Conservation (phyloP, 2,797 vertebrate species). For the Arctocebus calabarensis region DNA sequence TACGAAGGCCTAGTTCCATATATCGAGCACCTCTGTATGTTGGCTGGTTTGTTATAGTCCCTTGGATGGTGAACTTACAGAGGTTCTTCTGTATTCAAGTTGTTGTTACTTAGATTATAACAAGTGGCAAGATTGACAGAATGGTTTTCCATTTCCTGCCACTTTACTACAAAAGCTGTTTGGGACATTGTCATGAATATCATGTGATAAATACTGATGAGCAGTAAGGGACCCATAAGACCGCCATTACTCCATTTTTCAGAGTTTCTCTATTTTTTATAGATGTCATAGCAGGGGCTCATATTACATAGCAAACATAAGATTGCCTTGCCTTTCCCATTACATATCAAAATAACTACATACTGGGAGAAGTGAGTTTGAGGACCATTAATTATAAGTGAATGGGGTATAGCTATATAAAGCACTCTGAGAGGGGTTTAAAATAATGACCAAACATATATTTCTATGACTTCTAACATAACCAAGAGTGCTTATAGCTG, state of each 20-base stretch:
- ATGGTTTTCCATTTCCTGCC: neutral
- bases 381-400: slow-evolving; percentile 1
- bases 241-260: neutral
- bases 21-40: too few relatives aligned
- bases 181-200: neutral
- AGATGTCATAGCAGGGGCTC: neutral
- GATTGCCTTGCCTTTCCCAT: neutral
- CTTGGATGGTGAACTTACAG: too few relatives aligned
- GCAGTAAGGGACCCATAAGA: neutral
- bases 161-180: neutral
- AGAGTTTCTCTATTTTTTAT: neutral
- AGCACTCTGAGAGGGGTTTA: neutral
- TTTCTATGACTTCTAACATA: neutral
- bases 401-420: neutral
- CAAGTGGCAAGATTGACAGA: neutral
- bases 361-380: neutral
- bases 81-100: neutral
- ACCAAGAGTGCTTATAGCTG: neutral
- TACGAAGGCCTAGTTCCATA: too few relatives aligned
- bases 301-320: neutral
- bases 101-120: neutral
- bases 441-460: slow-evolving; percentile 14
- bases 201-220: neutral
- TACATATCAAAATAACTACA: neutral
- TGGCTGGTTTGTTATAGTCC: too few relatives aligned